A percentile compares a stretch with the other conserved stretches of the same genome.
Conservation (phyloP, 2,113 vertebrate species). For the Oreocharis arfaki region DNA sequence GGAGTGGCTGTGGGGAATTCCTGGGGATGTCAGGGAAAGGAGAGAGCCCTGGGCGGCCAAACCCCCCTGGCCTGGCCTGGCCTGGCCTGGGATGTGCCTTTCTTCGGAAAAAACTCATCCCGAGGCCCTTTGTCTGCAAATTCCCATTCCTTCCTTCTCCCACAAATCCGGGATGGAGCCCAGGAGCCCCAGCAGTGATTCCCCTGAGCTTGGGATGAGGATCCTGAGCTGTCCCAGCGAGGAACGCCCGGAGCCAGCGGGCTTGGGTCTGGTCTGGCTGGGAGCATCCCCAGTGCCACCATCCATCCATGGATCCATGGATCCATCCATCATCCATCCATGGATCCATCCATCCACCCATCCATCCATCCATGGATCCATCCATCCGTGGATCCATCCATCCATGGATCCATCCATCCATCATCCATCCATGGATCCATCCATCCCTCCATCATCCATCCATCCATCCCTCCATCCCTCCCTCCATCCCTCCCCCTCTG, state of each 20-base stretch:
- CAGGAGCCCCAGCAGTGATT: background rate
- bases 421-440: background rate
- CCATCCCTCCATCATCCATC: background rate
- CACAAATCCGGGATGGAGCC: background rate
- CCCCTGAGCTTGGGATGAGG: background rate
- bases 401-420: background rate
- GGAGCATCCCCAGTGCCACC: background rate
- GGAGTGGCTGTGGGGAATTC: background rate
- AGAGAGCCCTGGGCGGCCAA: background rate
- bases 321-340: background rate
- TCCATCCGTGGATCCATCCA: background rate
- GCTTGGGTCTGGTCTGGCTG: background rate
- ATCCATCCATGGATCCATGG: background rate
- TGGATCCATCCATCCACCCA: background rate
- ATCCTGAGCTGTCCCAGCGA: background rate
- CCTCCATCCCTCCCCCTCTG: background rate
- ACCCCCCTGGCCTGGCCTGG: background rate
- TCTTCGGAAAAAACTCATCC: background rate
- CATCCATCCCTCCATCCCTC: background rate
- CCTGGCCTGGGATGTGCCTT: background rate
- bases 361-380: background rate
- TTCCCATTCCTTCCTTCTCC: background rate
- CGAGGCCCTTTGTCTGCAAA: background rate
- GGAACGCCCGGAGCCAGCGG: background rate
- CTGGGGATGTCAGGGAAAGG: background rate